These are phyloP conservation scores for Etheostoma spectabile DNA, from an alignment of 2,113 vertebrate species.

Conservation along the genomic window DNA sequence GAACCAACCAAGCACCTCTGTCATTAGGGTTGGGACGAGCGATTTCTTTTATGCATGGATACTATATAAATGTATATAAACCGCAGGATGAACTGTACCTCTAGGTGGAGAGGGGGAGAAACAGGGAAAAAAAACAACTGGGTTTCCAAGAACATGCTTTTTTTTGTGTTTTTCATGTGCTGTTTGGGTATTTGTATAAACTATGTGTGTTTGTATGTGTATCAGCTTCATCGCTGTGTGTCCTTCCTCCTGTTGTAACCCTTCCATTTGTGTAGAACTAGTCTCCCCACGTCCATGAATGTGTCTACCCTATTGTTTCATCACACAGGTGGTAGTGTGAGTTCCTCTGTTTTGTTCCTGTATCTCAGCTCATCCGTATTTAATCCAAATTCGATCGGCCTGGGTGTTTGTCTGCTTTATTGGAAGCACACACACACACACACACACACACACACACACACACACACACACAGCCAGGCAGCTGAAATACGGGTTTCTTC, in stretches of 20 bases:
- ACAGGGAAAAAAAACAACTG: constrained; percentile 46
- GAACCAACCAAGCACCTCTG: constrained; percentile 75
- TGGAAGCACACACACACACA: constrained; percentile 51
- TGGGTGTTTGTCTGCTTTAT: constrained; percentile 56
- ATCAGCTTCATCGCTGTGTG: constrained; percentile 52
- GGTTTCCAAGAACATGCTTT: constrained; percentile 59
- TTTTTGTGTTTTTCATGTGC: constrained; percentile 63
- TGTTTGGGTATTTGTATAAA: constrained; percentile 72
- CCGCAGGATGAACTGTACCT: constrained; percentile 80
- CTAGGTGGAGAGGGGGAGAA: constrained; percentile 75
- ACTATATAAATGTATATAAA: constrained; percentile 84
- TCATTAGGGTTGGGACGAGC: constrained; percentile 74
- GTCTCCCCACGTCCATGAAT: constrained; percentile 28
- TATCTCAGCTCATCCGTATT: constrained; percentile 44
- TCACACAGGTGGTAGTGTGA: constrained; percentile 33
- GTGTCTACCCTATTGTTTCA: constrained; percentile 38
- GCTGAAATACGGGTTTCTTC: constrained; percentile 46
- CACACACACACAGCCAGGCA: constrained; percentile 54
- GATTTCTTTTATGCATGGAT: constrained; percentile 86
- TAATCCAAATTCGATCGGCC: constrained; percentile 43
- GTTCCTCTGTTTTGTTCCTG: constrained; percentile 32
- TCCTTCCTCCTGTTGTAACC: constrained; percentile 41
- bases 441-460: constrained; percentile 54
- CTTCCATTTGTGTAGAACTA: constrained; percentile 38
- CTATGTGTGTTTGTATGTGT: constrained; percentile 58